Evolutionary conservation across 1,140 invertebrate species (phyloP).

Genomic region (Catajapyx aquilonaris): DNA sequence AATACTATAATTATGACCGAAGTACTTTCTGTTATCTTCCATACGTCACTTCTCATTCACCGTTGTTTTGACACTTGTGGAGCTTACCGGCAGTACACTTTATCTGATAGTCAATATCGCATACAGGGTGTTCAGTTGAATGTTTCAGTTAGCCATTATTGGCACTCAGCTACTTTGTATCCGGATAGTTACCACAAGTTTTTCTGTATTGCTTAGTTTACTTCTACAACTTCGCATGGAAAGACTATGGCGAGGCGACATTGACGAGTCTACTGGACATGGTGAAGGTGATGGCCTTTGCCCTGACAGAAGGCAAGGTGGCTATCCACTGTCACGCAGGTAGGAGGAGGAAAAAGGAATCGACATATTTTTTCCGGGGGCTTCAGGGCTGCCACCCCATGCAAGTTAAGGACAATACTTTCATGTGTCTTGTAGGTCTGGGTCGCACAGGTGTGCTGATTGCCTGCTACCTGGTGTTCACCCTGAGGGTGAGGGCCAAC

Average conservation of each 20-base stretch:
- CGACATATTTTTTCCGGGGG: conserved; percentile 1
- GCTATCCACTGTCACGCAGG: conserved; percentile 82
- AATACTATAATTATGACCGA: too few relatives aligned
- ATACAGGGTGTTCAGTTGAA: too few relatives aligned
- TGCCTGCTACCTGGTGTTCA: conserved; percentile 65
- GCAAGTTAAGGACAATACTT: conserved; percentile 1
- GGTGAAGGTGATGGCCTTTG: conserved; percentile 72
- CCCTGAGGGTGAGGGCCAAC: conserved; percentile 46
- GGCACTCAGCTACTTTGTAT: not conserved
- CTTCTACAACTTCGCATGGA: conserved; percentile 71
- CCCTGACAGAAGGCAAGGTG: conserved; percentile 56
- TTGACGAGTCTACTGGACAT: conserved; percentile 55
- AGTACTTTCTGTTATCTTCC: too few relatives aligned
- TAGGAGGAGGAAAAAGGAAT: conserved; percentile 20
- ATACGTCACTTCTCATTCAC: too few relatives aligned
- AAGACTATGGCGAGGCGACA: conserved; percentile 60
- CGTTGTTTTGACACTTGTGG: too few relatives aligned
- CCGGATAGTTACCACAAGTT: not conserved
- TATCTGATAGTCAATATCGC: not conserved
- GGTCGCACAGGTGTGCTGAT: conserved; percentile 72
- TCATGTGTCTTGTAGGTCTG: conserved; percentile 30
- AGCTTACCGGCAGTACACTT: too few relatives aligned
- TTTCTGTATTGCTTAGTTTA: conserved; percentile 32
- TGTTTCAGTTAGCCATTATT: not conserved
- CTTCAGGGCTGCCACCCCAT: not conserved